phyloP scores from a whole-genome alignment of 2,888 invertebrate species.

The Pomacea canaliculata region DNA sequence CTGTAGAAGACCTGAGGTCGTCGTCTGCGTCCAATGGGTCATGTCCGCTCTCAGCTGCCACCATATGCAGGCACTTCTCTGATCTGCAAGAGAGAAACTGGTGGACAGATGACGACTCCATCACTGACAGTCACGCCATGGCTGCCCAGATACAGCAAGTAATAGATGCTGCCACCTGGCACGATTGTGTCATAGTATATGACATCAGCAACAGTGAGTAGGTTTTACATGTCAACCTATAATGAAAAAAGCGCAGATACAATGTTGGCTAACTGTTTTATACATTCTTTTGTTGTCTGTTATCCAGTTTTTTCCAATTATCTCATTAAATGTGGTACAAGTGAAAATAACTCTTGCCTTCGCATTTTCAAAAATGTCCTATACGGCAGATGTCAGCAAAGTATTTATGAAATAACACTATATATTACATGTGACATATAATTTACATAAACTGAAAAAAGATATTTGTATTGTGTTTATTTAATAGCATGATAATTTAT shows the following conservation, averaged over 20 bases:
- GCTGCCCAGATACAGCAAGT: constrained; percentile 6
- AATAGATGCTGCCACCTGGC: constrained; percentile 6
- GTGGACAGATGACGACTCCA: background rate
- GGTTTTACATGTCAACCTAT: background rate
- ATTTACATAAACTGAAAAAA: no score
- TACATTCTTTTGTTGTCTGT: no score
- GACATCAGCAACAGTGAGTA: constrained; percentile 11
- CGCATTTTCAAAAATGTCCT: background rate
- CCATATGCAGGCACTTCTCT: constrained; percentile 6
- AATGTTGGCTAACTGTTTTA: no score
- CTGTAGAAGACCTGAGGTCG: constrained; percentile 2
- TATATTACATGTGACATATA: background rate
- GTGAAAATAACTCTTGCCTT: background rate
- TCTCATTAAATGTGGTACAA: no score
- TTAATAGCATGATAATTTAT: no score
- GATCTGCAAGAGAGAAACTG: background rate
- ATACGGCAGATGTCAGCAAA: background rate
- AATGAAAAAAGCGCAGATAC: no score
- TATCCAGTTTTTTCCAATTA: no score
- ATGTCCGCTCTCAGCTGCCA: constrained; percentile 2
- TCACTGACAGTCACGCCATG: background rate
- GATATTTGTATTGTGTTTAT: no score
- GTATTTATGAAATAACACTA: no score
- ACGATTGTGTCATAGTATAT: constrained; percentile 16
- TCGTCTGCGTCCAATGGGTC: background rate